phyloP scores from a whole-genome alignment of 2,888 invertebrate genomes.

The Oscheius sp. region DNA sequence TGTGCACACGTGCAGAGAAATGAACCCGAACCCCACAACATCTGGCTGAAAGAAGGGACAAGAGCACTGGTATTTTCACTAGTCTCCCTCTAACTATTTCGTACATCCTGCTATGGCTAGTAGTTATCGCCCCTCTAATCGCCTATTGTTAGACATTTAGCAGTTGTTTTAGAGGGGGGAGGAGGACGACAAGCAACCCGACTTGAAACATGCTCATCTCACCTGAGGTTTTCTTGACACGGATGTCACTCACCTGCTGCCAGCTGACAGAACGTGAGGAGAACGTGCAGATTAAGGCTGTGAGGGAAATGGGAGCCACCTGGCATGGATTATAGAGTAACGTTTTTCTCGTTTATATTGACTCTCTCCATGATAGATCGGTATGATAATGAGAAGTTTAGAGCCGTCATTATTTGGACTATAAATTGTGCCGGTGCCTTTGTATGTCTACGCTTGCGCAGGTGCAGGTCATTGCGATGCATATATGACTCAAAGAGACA shows the following conservation, averaged over 20 bases:
- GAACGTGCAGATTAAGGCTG: not conserved
- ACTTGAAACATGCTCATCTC: not conserved
- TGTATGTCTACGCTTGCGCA: constrained; percentile 25
- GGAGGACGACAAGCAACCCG: not conserved
- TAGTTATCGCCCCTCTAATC: constrained; percentile 14
- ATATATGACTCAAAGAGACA: not conserved
- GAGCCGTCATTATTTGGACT: constrained; percentile 22
- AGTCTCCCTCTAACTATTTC: too few species aligned
- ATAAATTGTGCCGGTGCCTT: constrained; percentile 23
- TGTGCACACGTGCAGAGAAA: too few species aligned
- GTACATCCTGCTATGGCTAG: constrained; percentile 16
- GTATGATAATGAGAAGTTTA: constrained; percentile 15
- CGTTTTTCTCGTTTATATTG: not conserved
- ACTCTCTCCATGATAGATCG: not conserved
- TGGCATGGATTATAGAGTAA: not conserved
- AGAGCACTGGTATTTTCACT: too few species aligned
- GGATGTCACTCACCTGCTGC: constrained; percentile 15
- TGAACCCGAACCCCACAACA: too few species aligned
- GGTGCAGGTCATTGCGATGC: constrained; percentile 21
- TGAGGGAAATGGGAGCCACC: not conserved
- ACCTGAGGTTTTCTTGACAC: not conserved
- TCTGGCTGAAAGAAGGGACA: too few species aligned
- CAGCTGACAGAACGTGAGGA: not conserved
- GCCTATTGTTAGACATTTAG: constrained; percentile 7
- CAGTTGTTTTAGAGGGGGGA: not conserved